Evolutionary conservation across 1,140 invertebrate genomes (phyloP), one percentile per base, ranked within the genome.

Genomic region (Hyles euphorbiae): DNA sequence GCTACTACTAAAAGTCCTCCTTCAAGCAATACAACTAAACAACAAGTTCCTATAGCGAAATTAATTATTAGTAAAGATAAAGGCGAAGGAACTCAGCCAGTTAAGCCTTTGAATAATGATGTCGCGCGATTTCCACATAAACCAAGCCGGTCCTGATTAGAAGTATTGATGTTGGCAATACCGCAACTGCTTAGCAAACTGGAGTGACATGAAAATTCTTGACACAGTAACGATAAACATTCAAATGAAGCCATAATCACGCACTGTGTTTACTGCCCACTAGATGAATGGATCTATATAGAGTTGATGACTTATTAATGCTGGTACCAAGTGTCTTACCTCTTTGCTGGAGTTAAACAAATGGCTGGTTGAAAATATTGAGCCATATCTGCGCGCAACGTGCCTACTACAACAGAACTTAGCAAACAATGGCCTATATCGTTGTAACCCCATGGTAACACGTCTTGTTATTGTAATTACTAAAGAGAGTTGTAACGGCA

Each of bases 231-330:
- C 46, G 67, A 69, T 72, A 65, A 63, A 43, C 65, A 69, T 72
- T 69, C 56, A 69, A 72, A 72, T 69, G 53, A 65, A 69, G 60
- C 52, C 60, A 60, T 68, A 72, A 70, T 64, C 53, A 61, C 59
- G 53, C 48, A 53, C 53, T 56, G 40, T 43, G 53, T 63, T 63
- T 55, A 58, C 54, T 60, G 55, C 54, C 57, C 60, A 53, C 52
- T 34, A 53, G 51, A 62, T 62, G 46, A 43, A 33, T 46, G 49
- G 50, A 61, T 32, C 3, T 66, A 6, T 48, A 59, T n/a, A 52
- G 56, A 66, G 64, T n/a, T 46, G 53, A 2, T 49, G 52, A 9
- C 44, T 8, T 33, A 40, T 40, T 40, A 22, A 22, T 22, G 22
- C 22, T 22, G 22, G 22, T 22, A 22, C 22, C 22, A 22, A 22